These are phyloP conservation scores for Centrocercus urophasianus DNA, from an alignment of 2,113 vertebrate genomes.

Conservation along the genomic window DNA sequence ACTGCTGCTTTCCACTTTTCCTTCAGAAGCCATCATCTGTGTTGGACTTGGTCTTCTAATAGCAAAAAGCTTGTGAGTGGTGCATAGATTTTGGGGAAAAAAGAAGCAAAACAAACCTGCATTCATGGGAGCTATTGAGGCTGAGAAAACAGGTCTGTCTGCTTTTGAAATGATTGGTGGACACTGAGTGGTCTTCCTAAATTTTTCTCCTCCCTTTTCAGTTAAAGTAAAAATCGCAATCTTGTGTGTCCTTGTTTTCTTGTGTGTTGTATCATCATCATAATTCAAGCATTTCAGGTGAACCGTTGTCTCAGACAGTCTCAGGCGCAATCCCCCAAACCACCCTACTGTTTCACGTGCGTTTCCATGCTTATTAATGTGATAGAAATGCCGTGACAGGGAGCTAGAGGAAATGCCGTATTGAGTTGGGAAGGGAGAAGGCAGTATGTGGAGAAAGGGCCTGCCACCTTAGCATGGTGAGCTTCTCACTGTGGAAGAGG, in stretches of 20 bases:
- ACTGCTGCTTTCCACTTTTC: background rate
- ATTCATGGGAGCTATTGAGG: background rate
- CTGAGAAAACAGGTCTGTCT: background rate
- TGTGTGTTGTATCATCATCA: background rate
- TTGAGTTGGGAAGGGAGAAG: background rate
- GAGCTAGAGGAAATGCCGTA: background rate
- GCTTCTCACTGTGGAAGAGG: background rate
- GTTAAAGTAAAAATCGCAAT: background rate
- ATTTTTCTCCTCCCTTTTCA: background rate
- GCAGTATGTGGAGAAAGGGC: background rate
- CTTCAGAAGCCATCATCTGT: background rate
- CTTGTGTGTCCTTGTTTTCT: background rate
- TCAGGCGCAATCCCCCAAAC: background rate
- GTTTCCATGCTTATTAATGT: background rate
- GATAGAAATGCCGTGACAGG: background rate
- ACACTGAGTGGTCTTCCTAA: too few species aligned
- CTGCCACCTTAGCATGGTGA: accelerated
- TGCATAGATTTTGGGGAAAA: background rate
- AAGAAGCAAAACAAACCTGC: background rate
- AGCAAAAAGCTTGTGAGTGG: background rate
- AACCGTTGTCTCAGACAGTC: background rate
- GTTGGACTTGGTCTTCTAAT: background rate
- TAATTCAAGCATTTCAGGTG: background rate
- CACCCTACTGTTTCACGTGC: background rate
- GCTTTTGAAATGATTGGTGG: too few species aligned